Base-by-base conservation (phyloP, 2,888 invertebrate species). In the Drosophila ochracea region DNA sequence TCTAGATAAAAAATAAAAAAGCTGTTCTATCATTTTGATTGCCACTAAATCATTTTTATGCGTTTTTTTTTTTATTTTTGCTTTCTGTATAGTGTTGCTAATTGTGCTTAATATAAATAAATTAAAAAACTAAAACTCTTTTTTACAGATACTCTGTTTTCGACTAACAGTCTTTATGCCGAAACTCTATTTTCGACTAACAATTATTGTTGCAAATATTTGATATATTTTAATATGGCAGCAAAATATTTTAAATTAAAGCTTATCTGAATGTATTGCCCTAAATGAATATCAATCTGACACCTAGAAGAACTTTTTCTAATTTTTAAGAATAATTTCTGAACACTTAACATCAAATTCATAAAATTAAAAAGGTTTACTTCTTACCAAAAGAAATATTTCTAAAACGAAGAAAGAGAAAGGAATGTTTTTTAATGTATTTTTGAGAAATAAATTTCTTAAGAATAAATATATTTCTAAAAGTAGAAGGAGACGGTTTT, bases 391-490 rank as follows among this genome's bases (percentile, higher is more conserved):
- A 35, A 5, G 13, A 35, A 35, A 35, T 13, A 35, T 2, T 13
- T 35, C 1, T n/a, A 1, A n/a, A 2, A 5, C 11, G 11, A 9
- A 4, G 7, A 4, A 1, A 21, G 21, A 47, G 13, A 9, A 47
- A 4, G 16, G 4, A 0, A 7, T 25, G 4, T 47, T 0, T 13
- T 0, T 47, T 21, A 0, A 10, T 6, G 16, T 16, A 21, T 7
- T 25, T 47, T 1, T 16, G 6, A 25, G 11, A 47, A 25, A 47
- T 16, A 47, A 21, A 21, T 21, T 1, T 21, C 7, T 21, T 43
- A 13, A 3, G 7, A 47, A 21, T 7, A 47, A 9, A 13, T 7
- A 0, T 13, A 11, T 5, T 43, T 11, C 1, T n/a, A 6, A n/a
- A 11, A 21, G 5, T 11, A 9, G 19, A 37, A 37, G 16, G 7